Evolutionary conservation across 2,797 vertebrate genomes (phyloP).

Genomic region (Sebastes paucispinis): DNA sequence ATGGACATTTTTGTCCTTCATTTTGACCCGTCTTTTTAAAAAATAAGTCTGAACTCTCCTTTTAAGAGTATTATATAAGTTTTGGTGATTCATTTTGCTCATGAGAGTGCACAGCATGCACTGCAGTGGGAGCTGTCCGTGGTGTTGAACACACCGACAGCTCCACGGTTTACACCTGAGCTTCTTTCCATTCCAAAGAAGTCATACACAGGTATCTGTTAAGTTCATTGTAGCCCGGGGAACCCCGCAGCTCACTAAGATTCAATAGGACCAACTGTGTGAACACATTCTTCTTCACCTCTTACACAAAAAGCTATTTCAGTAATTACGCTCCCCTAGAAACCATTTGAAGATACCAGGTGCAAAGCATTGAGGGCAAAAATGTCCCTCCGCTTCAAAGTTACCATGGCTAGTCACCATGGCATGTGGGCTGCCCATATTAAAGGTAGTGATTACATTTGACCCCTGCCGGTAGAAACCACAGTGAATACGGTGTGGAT

Average conservation of each 20-base stretch:
- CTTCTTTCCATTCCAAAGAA: not conserved
- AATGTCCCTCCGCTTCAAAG: constrained; percentile 11
- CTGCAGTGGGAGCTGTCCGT: not conserved
- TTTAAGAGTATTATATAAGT: not conserved
- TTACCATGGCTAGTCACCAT: constrained; percentile 36
- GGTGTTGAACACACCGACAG: not conserved
- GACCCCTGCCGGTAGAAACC: constrained; percentile 29
- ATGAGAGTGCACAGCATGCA: not conserved
- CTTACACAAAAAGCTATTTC: constrained; percentile 20
- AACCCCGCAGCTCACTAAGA: not conserved
- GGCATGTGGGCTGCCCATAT: constrained; percentile 25
- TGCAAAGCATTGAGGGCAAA: constrained; percentile 11
- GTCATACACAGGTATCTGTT: not conserved
- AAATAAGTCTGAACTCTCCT: not conserved
- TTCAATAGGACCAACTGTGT: not conserved
- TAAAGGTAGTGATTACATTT: constrained; percentile 36
- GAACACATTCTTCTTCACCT: constrained; percentile 8
- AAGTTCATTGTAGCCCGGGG: not conserved
- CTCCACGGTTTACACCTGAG: constrained; percentile 2
- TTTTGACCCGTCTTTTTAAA: not conserved
- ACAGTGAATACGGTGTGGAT: constrained; percentile 14
- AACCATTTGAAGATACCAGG: constrained; percentile 16
- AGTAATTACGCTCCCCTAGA: constrained; percentile 35
- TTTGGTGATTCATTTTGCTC: not conserved
- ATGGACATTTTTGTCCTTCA: not conserved